These are phyloP conservation scores for Drosophila bifasciata DNA, from an alignment of 1,140 invertebrate genomes.

Conservation along the genomic window DNA sequence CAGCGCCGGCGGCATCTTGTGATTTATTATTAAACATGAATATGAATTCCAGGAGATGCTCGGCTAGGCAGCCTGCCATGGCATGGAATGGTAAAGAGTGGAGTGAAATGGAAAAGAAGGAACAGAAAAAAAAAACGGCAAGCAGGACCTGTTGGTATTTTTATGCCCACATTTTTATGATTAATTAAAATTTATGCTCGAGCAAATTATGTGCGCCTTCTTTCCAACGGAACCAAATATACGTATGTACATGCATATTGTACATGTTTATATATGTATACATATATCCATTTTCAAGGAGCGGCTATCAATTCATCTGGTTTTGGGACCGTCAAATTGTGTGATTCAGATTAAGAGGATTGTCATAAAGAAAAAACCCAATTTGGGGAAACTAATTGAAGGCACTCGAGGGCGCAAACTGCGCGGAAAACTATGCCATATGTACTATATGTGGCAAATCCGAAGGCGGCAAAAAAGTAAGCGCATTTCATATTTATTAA, in stretches of 20 bases:
- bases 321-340: slow-evolving; percentile 33
- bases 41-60: slow-evolving; percentile 70
- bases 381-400: slow-evolving; percentile 52
- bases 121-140: slow-evolving; percentile 31
- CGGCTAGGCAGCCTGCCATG: slow-evolving; percentile 27
- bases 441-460: slow-evolving; percentile 11
- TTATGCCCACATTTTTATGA: slow-evolving; percentile 76
- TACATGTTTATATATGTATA: slow-evolving; percentile 17
- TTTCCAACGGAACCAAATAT: background rate
- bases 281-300: slow-evolving; percentile 38
- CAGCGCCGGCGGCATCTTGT: slow-evolving; percentile 67
- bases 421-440: slow-evolving; percentile 47
- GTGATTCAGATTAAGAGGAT: slow-evolving; percentile 55
- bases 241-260: background rate
- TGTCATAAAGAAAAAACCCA: slow-evolving; percentile 48
- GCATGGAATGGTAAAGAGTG: background rate
- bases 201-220: slow-evolving; percentile 36
- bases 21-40: slow-evolving; percentile 81
- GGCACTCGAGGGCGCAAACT: slow-evolving; percentile 29
- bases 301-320: slow-evolving; percentile 56
- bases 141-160: slow-evolving; percentile 63
- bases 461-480: slow-evolving; percentile 24
- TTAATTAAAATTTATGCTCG: slow-evolving; percentile 79
- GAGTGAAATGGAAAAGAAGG: background rate
- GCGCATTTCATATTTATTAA: slow-evolving; percentile 81